Base-by-base conservation (phyloP, 2,797 vertebrate species). In the Myotis pilosus region DNA sequence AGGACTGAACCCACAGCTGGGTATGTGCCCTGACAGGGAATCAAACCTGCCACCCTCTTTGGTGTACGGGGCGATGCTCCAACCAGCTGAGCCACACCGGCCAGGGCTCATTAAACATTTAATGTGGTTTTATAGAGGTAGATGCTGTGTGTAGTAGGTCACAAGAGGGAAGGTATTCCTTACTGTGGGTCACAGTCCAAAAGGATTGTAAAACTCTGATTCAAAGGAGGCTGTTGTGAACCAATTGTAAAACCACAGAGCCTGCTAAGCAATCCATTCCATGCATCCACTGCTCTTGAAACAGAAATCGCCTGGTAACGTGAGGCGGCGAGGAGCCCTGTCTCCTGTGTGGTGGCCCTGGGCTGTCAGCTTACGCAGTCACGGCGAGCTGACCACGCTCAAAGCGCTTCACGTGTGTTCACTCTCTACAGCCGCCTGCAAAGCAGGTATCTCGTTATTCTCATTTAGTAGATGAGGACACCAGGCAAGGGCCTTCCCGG, bases 261-360 rank as follows among this genome's bases (percentile, higher is more conserved):
- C 60, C 47, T 87, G 9, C 15, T 68, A 25, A 78, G 74, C 74
- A 30, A 36, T 23, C 19, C n/a, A 25, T 44, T 60, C 16, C 0
- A 6, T 6, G 13, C 90, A n/a, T n/a, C 62, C n/a, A 22, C 23
- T 87, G 64, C 47, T 87, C 17, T 47, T 55, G 68, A 94, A 55
- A 41, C 28, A 74, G 62, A 86, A 49, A 28, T 44, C 9, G 15
- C 47, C 8, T 53, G 20, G 41, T 22, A 22, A 49, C 11, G 6
- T 8, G 64, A 23, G 23, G 47, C 19, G 41, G 69, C 7, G 15
- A 60, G 38, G 17, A 69, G n/a, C 44, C 5, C 0, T 71, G 69
- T 41, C 11, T 36, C 10, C 44, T 9, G 23, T 1, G 0, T 19
- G 4, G 6, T 5, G 22, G 28, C 8, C 23, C 36, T 38, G 12